phyloP scores from a whole-genome alignment of 2,113 vertebrate genomes.

The Eclectus roratus region DNA sequence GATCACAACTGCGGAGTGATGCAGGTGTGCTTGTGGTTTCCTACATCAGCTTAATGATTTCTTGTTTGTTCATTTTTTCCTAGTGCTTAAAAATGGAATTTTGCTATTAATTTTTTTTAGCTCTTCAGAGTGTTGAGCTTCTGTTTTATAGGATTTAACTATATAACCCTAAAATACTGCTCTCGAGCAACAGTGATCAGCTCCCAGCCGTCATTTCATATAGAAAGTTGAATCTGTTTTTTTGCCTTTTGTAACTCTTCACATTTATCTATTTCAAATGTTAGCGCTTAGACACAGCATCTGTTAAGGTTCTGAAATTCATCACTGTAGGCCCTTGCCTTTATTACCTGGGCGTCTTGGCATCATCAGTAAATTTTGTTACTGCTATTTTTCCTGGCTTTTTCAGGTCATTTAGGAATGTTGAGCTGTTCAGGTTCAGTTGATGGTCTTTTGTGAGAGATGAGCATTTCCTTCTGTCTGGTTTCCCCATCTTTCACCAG shows the following conservation, averaged over 20 bases:
- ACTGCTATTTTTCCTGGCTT: not conserved
- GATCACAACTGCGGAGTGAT: not conserved
- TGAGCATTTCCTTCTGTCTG: not conserved
- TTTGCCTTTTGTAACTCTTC: not conserved
- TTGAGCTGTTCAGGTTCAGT: not conserved
- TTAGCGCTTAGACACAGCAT: not conserved
- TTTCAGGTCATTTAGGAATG: not conserved
- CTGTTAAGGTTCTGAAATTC: not conserved
- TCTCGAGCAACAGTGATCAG: not conserved
- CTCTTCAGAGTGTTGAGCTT: not conserved
- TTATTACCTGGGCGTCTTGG: not conserved
- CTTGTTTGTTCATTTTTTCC: not conserved
- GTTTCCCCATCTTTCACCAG: not conserved
- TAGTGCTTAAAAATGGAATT: not conserved
- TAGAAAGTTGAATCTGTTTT: not conserved
- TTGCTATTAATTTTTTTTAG: not conserved
- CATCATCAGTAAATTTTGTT: not conserved
- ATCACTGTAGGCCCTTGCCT: not conserved
- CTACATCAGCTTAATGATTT: not conserved
- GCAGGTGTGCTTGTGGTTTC: not conserved
- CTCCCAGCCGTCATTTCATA: not conserved
- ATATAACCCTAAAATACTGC: not conserved
- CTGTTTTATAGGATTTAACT: not conserved
- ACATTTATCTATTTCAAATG: not conserved
- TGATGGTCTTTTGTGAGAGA: not conserved